Percentiles rank a stretch among this genome's conserved stretches.
phyloP scores from a whole-genome alignment of 2,888 invertebrate genomes.

The Boloria selene region DNA sequence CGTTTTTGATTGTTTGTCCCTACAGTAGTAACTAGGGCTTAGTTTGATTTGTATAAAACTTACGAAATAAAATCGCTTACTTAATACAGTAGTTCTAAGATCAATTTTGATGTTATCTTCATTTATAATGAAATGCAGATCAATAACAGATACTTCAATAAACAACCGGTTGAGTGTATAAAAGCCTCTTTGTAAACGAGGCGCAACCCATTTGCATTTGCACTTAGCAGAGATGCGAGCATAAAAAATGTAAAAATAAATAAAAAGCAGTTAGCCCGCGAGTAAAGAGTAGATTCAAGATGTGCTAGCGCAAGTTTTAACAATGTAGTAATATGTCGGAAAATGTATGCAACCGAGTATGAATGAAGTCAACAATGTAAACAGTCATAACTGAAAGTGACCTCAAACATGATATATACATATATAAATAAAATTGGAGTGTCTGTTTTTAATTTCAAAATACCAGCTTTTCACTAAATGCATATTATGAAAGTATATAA shows the following conservation, averaged over 20 bases:
- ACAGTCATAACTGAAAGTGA: too few relatives aligned
- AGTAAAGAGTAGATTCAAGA: slow-evolving; percentile 47
- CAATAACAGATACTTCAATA: slow-evolving; percentile 57
- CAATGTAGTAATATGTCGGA: slow-evolving; percentile 20
- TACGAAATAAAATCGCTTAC: too few relatives aligned
- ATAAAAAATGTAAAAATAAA: slow-evolving; percentile 63
- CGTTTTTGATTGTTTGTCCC: too few relatives aligned
- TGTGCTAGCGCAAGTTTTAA: slow-evolving; percentile 42
- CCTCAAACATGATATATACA: neutral
- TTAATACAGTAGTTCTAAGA: neutral
- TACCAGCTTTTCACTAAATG: too few relatives aligned
- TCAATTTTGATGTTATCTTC: slow-evolving; percentile 16
- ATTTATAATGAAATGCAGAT: slow-evolving; percentile 51
- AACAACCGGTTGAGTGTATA: slow-evolving; percentile 62
- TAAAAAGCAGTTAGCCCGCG: slow-evolving; percentile 57
- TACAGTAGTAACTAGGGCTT: too few relatives aligned
- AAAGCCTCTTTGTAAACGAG: slow-evolving; percentile 74
- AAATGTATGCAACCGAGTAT: neutral
- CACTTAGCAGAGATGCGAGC: slow-evolving; percentile 66
- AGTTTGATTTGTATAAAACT: too few relatives aligned
- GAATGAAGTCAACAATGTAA: neutral
- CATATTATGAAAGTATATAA: too few relatives aligned
- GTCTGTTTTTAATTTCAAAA: too few relatives aligned
- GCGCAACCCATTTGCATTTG: slow-evolving; percentile 72
- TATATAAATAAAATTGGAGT: too few relatives aligned